phyloP scores from a whole-genome alignment of 2,888 invertebrate species.

The Sinohyriopsis cumingii region DNA sequence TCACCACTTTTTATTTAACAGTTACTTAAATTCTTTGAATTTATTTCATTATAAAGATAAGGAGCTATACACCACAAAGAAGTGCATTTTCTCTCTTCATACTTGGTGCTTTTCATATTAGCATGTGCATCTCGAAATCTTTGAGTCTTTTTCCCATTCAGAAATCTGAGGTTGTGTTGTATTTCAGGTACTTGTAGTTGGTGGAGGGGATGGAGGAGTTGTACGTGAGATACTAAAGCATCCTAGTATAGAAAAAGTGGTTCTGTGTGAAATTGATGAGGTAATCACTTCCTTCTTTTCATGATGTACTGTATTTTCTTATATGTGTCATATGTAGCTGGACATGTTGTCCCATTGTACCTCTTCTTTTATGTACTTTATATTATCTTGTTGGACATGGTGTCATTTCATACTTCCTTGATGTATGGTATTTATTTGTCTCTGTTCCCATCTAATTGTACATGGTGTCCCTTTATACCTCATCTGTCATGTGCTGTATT shows the following conservation, averaged over 20 bases:
- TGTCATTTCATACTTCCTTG: neutral
- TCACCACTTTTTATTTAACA: too few species aligned
- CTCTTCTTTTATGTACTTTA: neutral
- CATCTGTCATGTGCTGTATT: too few species aligned
- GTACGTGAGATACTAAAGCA: slow-evolving; percentile 63
- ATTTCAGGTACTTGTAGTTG: slow-evolving; percentile 62
- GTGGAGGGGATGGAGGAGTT: slow-evolving; percentile 67
- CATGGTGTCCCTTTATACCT: too few species aligned
- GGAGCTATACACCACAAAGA: too few species aligned
- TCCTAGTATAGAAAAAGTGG: slow-evolving; percentile 50
- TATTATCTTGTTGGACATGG: neutral
- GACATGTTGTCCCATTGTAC: neutral
- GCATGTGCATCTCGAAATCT: too few species aligned
- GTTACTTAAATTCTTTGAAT: too few species aligned
- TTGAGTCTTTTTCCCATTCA: too few species aligned
- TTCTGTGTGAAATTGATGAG: slow-evolving; percentile 66
- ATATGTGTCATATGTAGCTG: neutral
- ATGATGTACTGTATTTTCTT: neutral
- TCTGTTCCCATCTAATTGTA: too few species aligned
- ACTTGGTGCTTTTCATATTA: too few species aligned
- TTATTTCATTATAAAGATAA: too few species aligned
- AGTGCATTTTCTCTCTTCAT: too few species aligned
- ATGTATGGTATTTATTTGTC: too few species aligned
- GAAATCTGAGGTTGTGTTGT: neutral
- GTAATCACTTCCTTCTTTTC: slow-evolving; percentile 25